phyloP scores from a whole-genome alignment of 1,140 invertebrate genomes.

The Zaprionus nigranus region DNA sequence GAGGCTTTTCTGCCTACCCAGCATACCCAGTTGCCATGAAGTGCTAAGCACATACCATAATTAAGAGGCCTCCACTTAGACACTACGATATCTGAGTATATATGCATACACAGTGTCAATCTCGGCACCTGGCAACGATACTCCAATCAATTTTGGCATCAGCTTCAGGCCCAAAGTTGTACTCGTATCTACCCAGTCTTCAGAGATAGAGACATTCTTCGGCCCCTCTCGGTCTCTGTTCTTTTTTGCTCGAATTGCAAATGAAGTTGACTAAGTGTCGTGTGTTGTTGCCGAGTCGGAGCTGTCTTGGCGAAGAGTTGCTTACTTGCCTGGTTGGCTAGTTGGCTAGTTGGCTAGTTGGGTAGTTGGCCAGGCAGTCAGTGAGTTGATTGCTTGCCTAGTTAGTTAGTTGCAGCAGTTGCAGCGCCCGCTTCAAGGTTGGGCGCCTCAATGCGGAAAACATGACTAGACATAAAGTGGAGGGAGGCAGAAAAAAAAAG shows the following conservation, averaged over 20 bases:
- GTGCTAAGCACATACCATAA: not conserved
- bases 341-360: slow-evolving; percentile 4
- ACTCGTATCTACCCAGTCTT: not conserved
- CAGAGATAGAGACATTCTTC: not conserved
- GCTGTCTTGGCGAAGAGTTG: not conserved
- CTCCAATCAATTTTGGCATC: not conserved
- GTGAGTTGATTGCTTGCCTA: slow-evolving; percentile 1
- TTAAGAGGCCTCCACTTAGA: slow-evolving; percentile 6
- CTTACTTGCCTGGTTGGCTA: slow-evolving; percentile 4
- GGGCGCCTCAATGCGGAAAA: slow-evolving; percentile 73
- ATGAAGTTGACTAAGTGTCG: slow-evolving; percentile 65
- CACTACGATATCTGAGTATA: not conserved
- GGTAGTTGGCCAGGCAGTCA: not conserved
- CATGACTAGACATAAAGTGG: slow-evolving; percentile 54
- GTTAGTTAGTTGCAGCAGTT: slow-evolving; percentile 43
- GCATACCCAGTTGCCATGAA: not conserved
- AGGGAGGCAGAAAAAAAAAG: slow-evolving; percentile 14
- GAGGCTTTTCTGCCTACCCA: not conserved
- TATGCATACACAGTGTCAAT: not conserved
- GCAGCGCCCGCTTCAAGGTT: slow-evolving; percentile 53
- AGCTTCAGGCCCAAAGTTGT: not conserved
- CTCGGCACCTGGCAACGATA: not conserved
- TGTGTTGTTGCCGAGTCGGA: slow-evolving; percentile 23
- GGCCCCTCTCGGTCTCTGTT: not conserved
- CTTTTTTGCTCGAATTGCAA: slow-evolving; percentile 66